These are phyloP conservation scores for Phorcus lineatus DNA, from an alignment of 2,888 invertebrate genomes.

Conservation along the genomic window DNA sequence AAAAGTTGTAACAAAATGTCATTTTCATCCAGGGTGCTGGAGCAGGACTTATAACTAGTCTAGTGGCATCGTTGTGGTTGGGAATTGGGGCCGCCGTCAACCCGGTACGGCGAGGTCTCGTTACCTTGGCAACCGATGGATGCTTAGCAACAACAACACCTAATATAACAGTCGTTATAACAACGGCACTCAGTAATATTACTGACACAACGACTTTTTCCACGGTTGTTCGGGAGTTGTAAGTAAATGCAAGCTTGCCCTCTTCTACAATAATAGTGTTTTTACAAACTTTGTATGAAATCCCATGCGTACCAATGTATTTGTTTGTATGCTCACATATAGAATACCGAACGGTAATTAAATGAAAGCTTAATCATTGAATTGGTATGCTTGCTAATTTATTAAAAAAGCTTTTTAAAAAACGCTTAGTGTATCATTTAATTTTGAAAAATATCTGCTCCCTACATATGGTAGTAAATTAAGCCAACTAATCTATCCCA, in stretches of 20 bases:
- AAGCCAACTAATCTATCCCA: too few relatives aligned
- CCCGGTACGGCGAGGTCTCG: conserved; percentile 17
- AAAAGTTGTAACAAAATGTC: neutral
- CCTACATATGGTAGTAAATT: too few relatives aligned
- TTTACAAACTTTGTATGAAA: too few relatives aligned
- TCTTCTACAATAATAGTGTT: too few relatives aligned
- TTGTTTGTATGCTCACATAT: too few relatives aligned
- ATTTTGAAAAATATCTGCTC: too few relatives aligned
- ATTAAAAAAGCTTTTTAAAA: too few relatives aligned
- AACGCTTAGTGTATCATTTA: too few relatives aligned
- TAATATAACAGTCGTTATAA: neutral
- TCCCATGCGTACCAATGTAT: too few relatives aligned
- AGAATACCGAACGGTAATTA: too few relatives aligned
- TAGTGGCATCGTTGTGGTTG: conserved; percentile 49
- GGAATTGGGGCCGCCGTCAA: conserved; percentile 52
- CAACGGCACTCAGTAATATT: neutral
- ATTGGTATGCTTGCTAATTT: too few relatives aligned
- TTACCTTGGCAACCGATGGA: neutral
- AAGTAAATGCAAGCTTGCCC: neutral
- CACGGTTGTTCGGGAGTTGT: neutral
- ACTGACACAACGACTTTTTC: neutral
- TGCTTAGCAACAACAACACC: neutral
- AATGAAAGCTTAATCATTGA: too few relatives aligned
- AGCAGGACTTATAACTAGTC: conserved; percentile 46
- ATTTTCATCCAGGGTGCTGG: conserved; percentile 47